phyloP scores from a whole-genome alignment of 2,888 invertebrate species.

The Colostygia pectinataria region DNA sequence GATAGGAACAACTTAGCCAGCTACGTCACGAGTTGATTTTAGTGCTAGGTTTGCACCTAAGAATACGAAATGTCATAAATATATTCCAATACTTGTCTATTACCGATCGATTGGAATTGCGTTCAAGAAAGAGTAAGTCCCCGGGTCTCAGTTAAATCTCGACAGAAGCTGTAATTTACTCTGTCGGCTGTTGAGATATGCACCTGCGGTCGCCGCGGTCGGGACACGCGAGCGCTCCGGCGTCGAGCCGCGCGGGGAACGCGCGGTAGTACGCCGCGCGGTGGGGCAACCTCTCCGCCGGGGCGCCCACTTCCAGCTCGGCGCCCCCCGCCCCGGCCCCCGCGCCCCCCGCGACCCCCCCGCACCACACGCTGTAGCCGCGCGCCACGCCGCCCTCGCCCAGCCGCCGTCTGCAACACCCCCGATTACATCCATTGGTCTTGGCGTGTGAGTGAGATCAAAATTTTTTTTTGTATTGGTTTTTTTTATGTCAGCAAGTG shows the following conservation, averaged over 20 bases:
- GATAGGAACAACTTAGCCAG: too few relatives aligned
- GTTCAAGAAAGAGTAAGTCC: too few relatives aligned
- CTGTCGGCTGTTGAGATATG: slow-evolving; percentile 19
- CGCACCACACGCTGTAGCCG: slow-evolving; percentile 68
- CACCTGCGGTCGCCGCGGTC: slow-evolving; percentile 71
- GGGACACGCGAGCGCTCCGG: slow-evolving; percentile 68
- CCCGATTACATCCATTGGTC: neutral
- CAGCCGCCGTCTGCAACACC: slow-evolving; percentile 65
- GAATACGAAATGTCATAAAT: too few relatives aligned
- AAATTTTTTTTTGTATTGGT: too few relatives aligned
- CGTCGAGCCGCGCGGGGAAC: slow-evolving; percentile 95
- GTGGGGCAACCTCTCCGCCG: slow-evolving; percentile 90
- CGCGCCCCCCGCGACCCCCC: slow-evolving; percentile 61
- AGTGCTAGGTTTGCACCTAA: too few relatives aligned
- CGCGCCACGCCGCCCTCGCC: slow-evolving; percentile 73
- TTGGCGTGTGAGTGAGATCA: too few relatives aligned
- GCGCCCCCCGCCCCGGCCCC: slow-evolving; percentile 74
- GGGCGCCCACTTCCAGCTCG: slow-evolving; percentile 92
- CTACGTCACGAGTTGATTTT: too few relatives aligned
- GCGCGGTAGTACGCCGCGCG: slow-evolving; percentile 89
- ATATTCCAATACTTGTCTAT: too few relatives aligned
- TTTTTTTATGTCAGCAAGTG: too few relatives aligned
- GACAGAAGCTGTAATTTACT: slow-evolving; percentile 11
- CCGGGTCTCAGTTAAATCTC: too few relatives aligned
- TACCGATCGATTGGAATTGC: too few relatives aligned